A percentile compares a stretch with the other conserved stretches of the same genome.
Conservation (phyloP, 1,140 invertebrate genomes). For the Medauroidea extradentata region DNA sequence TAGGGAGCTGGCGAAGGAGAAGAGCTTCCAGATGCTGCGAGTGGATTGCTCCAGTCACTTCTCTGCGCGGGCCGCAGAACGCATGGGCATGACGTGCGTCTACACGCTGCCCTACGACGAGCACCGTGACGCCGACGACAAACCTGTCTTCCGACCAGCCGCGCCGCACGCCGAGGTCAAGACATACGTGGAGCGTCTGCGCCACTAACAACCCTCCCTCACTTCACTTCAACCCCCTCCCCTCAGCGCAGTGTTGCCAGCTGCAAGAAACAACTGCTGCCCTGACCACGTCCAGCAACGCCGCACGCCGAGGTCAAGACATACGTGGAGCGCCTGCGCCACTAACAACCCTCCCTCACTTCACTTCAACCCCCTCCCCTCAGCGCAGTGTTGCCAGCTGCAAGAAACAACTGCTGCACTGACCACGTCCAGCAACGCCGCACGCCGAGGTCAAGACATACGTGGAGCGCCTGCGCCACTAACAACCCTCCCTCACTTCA, state of each 20-base stretch:
- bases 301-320: slow-evolving; percentile 1
- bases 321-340: neutral
- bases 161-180: neutral
- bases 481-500: no score
- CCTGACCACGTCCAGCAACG: neutral
- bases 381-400: no score
- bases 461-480: neutral
- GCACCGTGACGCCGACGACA: neutral
- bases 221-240: no score
- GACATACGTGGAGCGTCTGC: neutral
- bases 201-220: no score
- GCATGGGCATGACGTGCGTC: slow-evolving; percentile 1
- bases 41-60: slow-evolving; percentile 17
- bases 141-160: neutral
- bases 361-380: no score
- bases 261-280: no score
- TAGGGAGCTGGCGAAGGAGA: slow-evolving; percentile 1
- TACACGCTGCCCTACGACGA: slow-evolving; percentile 9
- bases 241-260: no score
- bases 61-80: slow-evolving; percentile 9
- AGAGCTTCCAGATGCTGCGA: slow-evolving; percentile 2
- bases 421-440: neutral
- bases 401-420: no score
- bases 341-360: no score
- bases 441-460: neutral